Base-by-base conservation (phyloP, 2,888 invertebrate genomes). In the Agelastica alni region DNA sequence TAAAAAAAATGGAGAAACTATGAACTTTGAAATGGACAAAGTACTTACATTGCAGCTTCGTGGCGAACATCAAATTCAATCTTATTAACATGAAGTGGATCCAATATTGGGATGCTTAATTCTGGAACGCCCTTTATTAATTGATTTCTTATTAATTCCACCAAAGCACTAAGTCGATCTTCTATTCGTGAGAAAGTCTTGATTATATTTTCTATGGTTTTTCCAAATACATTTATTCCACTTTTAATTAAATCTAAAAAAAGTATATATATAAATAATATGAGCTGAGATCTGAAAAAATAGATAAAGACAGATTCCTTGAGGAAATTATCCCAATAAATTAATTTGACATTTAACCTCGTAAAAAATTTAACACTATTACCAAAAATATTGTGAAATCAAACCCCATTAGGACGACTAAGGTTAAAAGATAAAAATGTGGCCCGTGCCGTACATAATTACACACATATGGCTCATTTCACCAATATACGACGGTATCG, bases 41-140 rank as follows among this genome's bases (percentile, higher is more conserved):
- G 17, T 31, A 54, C 60, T 67, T 66, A 77, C 77, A 62, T 66
- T 44, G 74, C 72, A 12, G 73, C 68, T 51, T 77, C 75, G 43
- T 76, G 75, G 14, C 67, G 65, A 18, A 77, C 70, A 56, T 76
- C 70, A 32, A 77, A 71, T 49, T 76, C 73, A n/a, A 77, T 70
- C 57, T 71, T 68, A 22, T 74, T 73, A 16, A 77, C 72, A 48
- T 71, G 72, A n/a, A 77, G 65, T 3, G 77, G 77, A 63, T 77
- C 77, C 52, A 77, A 63, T 34, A 75, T 70, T 1, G 77, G 77
- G 30, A 77, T 72, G 32, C 75, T 75, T 12, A 77, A 60, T 68
- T 77, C 76, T 4, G 76, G 76, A 37, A 77, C 75, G 13, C 76
- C 76, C 22, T 69, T 68, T 18, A 74, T 66, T 62, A 77, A 71